Conservation (phyloP, 2,888 invertebrate genomes). For the Aphrophora alni region DNA sequence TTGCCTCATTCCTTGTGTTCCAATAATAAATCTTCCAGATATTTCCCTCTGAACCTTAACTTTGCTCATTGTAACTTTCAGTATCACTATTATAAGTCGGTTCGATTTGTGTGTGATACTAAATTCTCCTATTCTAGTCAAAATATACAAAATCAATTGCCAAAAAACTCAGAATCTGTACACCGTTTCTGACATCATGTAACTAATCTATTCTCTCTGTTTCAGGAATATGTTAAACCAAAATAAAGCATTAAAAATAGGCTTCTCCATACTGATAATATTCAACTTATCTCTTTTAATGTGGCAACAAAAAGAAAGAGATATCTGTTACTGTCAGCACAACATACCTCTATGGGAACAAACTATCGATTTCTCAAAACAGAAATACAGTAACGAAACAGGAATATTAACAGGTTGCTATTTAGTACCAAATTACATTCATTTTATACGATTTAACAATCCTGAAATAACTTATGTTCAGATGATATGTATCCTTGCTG, state of each 20-base stretch:
- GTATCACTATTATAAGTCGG: too few relatives aligned
- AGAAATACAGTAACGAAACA: conserved; percentile 48
- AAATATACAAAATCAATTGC: too few relatives aligned
- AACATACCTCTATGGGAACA: conserved; percentile 18
- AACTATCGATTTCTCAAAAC: conserved; percentile 15
- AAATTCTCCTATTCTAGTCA: too few relatives aligned
- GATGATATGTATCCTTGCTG: conserved; percentile 33
- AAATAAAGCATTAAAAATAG: neutral
- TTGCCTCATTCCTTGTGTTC: too few relatives aligned
- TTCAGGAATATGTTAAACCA: neutral
- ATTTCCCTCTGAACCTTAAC: too few relatives aligned
- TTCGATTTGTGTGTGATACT: too few relatives aligned
- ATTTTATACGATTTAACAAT: conserved; percentile 48
- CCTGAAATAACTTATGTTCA: conserved; percentile 13
- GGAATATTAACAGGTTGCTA: conserved; percentile 45
- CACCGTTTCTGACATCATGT: neutral
- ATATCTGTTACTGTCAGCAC: neutral
- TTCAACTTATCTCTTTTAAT: neutral
- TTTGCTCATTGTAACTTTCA: too few relatives aligned
- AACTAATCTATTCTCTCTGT: neutral
- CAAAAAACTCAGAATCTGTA: neutral
- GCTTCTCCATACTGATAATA: neutral
- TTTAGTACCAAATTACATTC: conserved; percentile 54
- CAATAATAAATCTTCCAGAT: too few relatives aligned
- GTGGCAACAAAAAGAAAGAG: neutral